Base-by-base conservation (phyloP, 2,113 vertebrate genomes). In the Seriola rivoliana region DNA sequence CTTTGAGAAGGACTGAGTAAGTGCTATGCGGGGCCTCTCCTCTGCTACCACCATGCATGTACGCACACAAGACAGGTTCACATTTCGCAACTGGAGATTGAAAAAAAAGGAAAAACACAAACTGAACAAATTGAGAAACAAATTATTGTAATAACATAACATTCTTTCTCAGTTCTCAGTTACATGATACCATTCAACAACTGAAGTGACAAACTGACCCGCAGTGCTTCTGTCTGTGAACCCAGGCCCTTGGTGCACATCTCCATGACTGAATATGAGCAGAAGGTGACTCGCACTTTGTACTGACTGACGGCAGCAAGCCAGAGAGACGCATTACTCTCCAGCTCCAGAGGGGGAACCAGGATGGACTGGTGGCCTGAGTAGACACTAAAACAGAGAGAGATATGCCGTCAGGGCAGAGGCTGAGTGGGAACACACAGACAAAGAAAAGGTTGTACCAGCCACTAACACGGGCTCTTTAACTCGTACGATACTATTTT, bases 11-110 rank as follows among this genome's bases (percentile, higher is more conserved):
- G 97, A 96, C 91, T 99, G 98, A 0, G 98, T 97, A 64, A 99
- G 93, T 0, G 96, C 74, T 25, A 97, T 97, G 54, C 98, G 94
- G 0, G 98, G 98, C 44, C 98, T 94, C 90, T 99, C 98, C 94
- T 99, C 98, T 0, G 98, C 98, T 0, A 99, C 98, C 90, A 99
- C 98, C 98, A 99, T 98, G 92, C 98, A 99, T 0, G 98, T 99
- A 1, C 98, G 96, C 78, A 99, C 98, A 0, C 98, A 99, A 0
- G 98, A 98, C 91, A 99, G 94, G 93, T 98, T 98, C 38, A 99
- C 95, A 16, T 97, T 97, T 74, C 97, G 96, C 86, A 96, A 82
- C 98, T 99, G 90, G 0, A 69, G 12, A 67, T 59, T 42, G 34
- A 36, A 48, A 60, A 46, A 32, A 12, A 76, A 52, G 2, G 19